Percentiles rank a stretch among this genome's conserved stretches.
Conservation (phyloP, 2,888 invertebrate genomes). For the Meandrusa payeni region DNA sequence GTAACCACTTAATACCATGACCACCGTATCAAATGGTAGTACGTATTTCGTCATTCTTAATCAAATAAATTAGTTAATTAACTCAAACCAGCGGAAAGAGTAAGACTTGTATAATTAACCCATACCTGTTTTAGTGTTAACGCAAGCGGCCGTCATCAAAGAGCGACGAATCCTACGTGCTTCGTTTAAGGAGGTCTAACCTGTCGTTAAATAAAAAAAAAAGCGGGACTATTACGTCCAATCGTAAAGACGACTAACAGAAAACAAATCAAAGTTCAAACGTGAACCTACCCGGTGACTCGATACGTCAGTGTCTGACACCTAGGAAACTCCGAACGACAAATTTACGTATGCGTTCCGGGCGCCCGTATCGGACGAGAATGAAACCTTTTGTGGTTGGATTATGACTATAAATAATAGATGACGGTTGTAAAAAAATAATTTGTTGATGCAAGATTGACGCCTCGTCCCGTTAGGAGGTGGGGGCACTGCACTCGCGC, state of each 20-base stretch:
- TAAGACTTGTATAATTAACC: constrained; percentile 21
- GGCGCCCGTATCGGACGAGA: constrained; percentile 20
- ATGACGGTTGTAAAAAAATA: constrained; percentile 34
- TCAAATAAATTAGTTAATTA: constrained; percentile 26
- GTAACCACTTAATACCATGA: constrained; percentile 20
- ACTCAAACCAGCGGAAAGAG: constrained; percentile 22
- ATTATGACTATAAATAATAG: constrained; percentile 32
- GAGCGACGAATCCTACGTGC: constrained; percentile 13
- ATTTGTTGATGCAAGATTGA: constrained; percentile 65
- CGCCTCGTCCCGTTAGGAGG: constrained; percentile 60
- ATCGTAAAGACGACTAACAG: constrained; percentile 31
- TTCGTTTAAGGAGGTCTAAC: constrained; percentile 23
- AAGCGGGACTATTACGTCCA: constrained; percentile 19
- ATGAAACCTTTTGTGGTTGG: constrained; percentile 41
- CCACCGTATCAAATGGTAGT: constrained; percentile 19
- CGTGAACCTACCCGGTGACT: constrained; percentile 33
- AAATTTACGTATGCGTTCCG: constrained; percentile 28
- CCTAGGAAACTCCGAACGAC: constrained; percentile 38
- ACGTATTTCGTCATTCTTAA: constrained; percentile 22
- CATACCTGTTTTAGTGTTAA: constrained; percentile 20
- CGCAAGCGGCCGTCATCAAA: constrained; percentile 17
- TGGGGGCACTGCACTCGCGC: constrained; percentile 55
- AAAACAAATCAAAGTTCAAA: constrained; percentile 46
- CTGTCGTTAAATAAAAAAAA: constrained; percentile 23
- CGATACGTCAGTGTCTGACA: constrained; percentile 58